Percentiles rank a stretch among this genome's conserved stretches.
Conservation (phyloP, 2,113 vertebrate genomes). For the Nothoprocta perdicaria region DNA sequence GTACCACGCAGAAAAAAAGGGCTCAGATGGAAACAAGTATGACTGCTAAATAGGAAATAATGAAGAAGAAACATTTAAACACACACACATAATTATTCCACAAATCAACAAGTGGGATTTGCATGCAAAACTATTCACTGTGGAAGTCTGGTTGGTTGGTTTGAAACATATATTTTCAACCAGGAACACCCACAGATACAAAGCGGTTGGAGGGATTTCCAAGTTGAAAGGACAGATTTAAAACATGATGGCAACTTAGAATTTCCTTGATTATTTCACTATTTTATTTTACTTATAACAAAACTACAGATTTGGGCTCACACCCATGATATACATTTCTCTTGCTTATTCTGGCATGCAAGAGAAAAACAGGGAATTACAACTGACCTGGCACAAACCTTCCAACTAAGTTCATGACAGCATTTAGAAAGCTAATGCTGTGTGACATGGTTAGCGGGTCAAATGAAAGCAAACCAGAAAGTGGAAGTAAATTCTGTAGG, state of each 20-base stretch:
- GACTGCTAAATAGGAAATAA: slow-evolving; percentile 56
- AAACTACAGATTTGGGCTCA: background rate
- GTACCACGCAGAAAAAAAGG: slow-evolving; percentile 18
- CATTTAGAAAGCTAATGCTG: slow-evolving; percentile 58
- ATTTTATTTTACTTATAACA: background rate
- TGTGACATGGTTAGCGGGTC: slow-evolving; percentile 51
- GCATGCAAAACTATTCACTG: background rate
- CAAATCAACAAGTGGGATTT: slow-evolving; percentile 22
- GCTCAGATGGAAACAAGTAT: slow-evolving; percentile 44
- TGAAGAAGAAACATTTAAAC: slow-evolving; percentile 42
- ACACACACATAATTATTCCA: background rate
- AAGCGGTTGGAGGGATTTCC: background rate
- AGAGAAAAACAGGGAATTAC: slow-evolving; percentile 42
- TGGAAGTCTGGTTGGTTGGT: background rate
- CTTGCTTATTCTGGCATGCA: background rate
- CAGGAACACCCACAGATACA: background rate
- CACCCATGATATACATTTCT: slow-evolving; percentile 26
- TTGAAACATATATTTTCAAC: background rate
- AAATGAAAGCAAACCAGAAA: slow-evolving; percentile 64
- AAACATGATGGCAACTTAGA: background rate
- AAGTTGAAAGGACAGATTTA: background rate
- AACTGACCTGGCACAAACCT: slow-evolving; percentile 50
- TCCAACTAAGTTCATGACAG: slow-evolving; percentile 35
- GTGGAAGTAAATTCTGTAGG: slow-evolving; percentile 59
- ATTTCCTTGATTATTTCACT: background rate